Evolutionary conservation across 2,888 invertebrate genomes (phyloP).

Genomic region (Iselma pallidipennis): DNA sequence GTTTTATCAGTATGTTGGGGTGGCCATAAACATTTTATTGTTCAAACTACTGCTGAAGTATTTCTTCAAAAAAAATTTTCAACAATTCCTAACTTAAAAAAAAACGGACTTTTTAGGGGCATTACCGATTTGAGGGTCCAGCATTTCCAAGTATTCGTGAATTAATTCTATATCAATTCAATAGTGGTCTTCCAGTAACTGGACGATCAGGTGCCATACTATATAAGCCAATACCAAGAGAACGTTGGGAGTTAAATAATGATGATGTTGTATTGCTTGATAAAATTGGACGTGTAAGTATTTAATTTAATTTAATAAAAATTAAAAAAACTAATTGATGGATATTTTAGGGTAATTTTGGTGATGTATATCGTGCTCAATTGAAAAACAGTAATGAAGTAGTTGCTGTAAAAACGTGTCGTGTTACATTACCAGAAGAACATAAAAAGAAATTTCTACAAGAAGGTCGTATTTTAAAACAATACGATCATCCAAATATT

Average conservation of each 20-base stretch:
- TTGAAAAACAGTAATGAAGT: conserved; percentile 81
- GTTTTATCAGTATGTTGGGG: conserved; percentile 96
- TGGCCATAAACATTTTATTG: conserved; percentile 96
- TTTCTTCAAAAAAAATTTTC: conserved; percentile 32
- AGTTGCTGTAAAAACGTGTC: conserved; percentile 95
- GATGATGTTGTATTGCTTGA: conserved; percentile 90
- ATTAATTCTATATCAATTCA: conserved; percentile 85
- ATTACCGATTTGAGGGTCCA: conserved; percentile 92
- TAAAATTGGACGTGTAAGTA: conserved; percentile 88
- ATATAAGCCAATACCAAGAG: conserved; percentile 81
- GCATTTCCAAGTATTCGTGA: conserved; percentile 92
- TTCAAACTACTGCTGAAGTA: conserved; percentile 91
- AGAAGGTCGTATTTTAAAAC: conserved; percentile 93
- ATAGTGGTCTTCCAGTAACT: conserved; percentile 86
- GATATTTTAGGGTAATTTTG: conserved; percentile 86
- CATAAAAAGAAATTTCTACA: conserved; percentile 91
- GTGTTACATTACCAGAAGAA: conserved; percentile 92
- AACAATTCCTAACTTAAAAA: no score
- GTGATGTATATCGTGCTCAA: conserved; percentile 93
- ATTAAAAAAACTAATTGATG: conserved; percentile 1
- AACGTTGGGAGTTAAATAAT: conserved; percentile 95
- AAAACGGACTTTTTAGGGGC: conserved; percentile 67
- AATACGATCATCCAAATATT: conserved; percentile 96
- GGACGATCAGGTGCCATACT: conserved; percentile 90
- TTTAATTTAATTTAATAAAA: background rate